These are phyloP conservation scores for Patella depressa DNA, from an alignment of 2,888 invertebrate genomes.

Conservation along the genomic window DNA sequence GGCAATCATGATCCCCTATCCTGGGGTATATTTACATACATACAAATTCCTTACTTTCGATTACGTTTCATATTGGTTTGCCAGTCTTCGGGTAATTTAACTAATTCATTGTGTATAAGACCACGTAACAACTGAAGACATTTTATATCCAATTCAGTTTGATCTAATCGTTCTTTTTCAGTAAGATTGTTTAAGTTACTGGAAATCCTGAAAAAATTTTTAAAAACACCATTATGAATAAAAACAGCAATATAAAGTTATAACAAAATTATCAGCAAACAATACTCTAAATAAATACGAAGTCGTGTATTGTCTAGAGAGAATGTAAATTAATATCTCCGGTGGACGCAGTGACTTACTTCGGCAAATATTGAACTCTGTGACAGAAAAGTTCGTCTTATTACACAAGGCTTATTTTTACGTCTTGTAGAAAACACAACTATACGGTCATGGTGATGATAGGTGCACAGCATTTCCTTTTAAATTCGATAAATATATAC, in stretches of 20 bases:
- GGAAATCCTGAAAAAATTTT: constrained; percentile 57
- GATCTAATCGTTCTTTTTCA: constrained; percentile 65
- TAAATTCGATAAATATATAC: too few species aligned
- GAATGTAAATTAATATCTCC: too few species aligned
- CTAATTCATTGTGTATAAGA: constrained; percentile 67
- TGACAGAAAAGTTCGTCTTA: too few species aligned
- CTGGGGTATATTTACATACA: too few species aligned
- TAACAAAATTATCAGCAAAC: neutral
- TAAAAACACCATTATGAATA: neutral
- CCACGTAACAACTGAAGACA: constrained; percentile 68
- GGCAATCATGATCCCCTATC: too few species aligned
- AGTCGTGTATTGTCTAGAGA: neutral
- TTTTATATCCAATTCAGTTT: constrained; percentile 67
- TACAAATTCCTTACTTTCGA: constrained; percentile 25
- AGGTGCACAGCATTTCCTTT: too few species aligned
- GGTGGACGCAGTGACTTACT: too few species aligned
- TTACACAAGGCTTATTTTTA: too few species aligned
- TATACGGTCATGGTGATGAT: too few species aligned
- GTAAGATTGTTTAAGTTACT: constrained; percentile 51
- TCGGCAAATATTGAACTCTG: too few species aligned
- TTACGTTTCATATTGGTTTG: constrained; percentile 45
- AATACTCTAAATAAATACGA: neutral
- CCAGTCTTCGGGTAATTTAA: constrained; percentile 67
- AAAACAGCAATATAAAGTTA: too few species aligned
- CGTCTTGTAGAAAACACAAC: too few species aligned